These are phyloP conservation scores for Periphyllus acericola DNA, from an alignment of 2,888 invertebrate species.

Conservation along the genomic window DNA sequence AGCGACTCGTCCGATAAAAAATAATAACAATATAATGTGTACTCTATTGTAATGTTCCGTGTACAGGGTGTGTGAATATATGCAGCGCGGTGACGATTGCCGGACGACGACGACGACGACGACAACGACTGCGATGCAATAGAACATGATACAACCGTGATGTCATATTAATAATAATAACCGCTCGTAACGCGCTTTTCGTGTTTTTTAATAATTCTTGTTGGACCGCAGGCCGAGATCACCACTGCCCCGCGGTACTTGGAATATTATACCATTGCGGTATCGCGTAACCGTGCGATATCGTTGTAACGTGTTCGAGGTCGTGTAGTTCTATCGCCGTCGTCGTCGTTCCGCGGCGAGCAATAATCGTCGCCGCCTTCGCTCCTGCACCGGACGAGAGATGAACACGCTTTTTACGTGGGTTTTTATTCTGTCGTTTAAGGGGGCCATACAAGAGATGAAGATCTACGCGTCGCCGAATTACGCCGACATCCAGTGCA, in stretches of 20 bases:
- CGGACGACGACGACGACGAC: background rate
- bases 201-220: too few species aligned
- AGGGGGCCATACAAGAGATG: conserved; percentile 63
- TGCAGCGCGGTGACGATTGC: background rate
- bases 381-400: background rate
- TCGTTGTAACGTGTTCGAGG: too few species aligned
- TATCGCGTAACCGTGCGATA: too few species aligned
- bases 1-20: background rate
- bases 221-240: too few species aligned
- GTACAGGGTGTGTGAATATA: background rate
- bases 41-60: background rate
- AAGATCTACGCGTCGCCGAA: conserved; percentile 57
- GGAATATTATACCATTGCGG: too few species aligned
- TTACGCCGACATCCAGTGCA: conserved; percentile 61
- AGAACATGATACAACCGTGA: too few species aligned
- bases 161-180: too few species aligned
- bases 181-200: too few species aligned
- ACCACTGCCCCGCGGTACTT: too few species aligned
- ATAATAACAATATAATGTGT: background rate
- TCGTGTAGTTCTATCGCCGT: too few species aligned
- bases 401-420: conserved; percentile 52
- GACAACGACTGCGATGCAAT: too few species aligned
- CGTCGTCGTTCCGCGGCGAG: background rate
- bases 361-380: background rate
- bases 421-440: conserved; percentile 61